Evolutionary conservation across 2,888 invertebrate genomes (phyloP), one percentile per base, ranked within the genome.

Genomic region (Xylota segnis): DNA sequence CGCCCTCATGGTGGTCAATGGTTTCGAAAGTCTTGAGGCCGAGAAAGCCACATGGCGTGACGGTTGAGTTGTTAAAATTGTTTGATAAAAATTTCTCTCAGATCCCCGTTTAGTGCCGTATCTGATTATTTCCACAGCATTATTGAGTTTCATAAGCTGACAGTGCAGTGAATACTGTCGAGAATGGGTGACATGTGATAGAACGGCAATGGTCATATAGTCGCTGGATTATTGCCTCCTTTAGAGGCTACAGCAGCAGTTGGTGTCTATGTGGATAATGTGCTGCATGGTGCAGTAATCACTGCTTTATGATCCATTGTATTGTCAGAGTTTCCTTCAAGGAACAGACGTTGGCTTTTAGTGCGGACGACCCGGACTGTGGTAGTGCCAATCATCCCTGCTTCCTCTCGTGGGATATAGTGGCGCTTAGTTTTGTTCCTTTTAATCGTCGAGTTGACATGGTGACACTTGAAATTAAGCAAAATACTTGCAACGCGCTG

Each of bases 101-200:
- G 71, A 71, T 79, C 32, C 50, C 32, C 65, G 59, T 79, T 79
- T 66, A 79, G 79, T 65, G 65, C 7, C 47, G 58, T 58, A 66
- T 72, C 72, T 72, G 72, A 79, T 72, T 58, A 72, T 72, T 65
- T 72, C 45, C 47, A 23, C 37, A 47, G 37, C 56, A 16, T 78
- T 71, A 79, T 79, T 71, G 65, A 65, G 78, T 40, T 47, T 54
- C 71, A 70, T 71, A 68, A 79, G 78, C 71, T 71, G 78, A 72
- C 65, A 52, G 45, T 63, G 27, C 70, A 77, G 59, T 27, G 59
- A 68, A 77, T 78, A 54, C 18, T 34, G 29, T 34, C 40, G 66
- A 34, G 29, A 59, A 76, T 68, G 68, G 43, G 50, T 52, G 61
- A 76, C 76, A 58, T 59, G 59, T 59, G 58, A 66, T 68, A 23